Percentiles rank a stretch among this genome's conserved stretches.
Conservation (phyloP, 2,113 vertebrate species). For the Toxotes chatareus region DNA sequence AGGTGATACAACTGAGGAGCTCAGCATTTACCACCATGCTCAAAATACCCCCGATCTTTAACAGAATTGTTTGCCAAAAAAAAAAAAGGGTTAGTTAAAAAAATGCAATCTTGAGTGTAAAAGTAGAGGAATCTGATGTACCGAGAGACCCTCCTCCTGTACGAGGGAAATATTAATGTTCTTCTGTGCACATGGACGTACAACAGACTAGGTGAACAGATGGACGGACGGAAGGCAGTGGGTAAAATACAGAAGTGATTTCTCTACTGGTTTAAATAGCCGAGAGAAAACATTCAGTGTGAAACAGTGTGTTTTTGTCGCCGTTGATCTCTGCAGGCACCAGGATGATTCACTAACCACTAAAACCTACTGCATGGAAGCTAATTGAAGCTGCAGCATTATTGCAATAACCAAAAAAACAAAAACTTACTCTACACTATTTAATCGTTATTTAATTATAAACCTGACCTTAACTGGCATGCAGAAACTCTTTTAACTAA, state of each 20-base stretch:
- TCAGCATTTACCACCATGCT: neutral
- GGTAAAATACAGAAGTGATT: slow-evolving; percentile 32
- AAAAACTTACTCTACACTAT: slow-evolving; percentile 20
- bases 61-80: slow-evolving; percentile 9
- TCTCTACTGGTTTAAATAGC: slow-evolving; percentile 12
- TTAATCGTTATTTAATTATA: slow-evolving; percentile 17
- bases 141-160: neutral
- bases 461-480: slow-evolving; percentile 47
- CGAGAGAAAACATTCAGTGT: slow-evolving; percentile 40
- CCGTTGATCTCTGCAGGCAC: slow-evolving; percentile 24
- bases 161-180: neutral
- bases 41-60: neutral
- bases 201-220: slow-evolving; percentile 30
- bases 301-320: slow-evolving; percentile 21
- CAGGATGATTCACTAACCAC: neutral
- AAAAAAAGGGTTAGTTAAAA: slow-evolving; percentile 19
- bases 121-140: slow-evolving; percentile 6
- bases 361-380: slow-evolving; percentile 32
- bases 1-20: neutral
- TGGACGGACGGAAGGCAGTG: slow-evolving; percentile 40
- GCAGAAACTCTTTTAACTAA: slow-evolving; percentile 39
- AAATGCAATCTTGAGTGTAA: slow-evolving; percentile 33
- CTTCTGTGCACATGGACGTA: neutral
- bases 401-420: slow-evolving; percentile 37
- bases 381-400: slow-evolving; percentile 7